Conservation (phyloP, 2,888 invertebrate genomes). For the Drosophila dives region DNA sequence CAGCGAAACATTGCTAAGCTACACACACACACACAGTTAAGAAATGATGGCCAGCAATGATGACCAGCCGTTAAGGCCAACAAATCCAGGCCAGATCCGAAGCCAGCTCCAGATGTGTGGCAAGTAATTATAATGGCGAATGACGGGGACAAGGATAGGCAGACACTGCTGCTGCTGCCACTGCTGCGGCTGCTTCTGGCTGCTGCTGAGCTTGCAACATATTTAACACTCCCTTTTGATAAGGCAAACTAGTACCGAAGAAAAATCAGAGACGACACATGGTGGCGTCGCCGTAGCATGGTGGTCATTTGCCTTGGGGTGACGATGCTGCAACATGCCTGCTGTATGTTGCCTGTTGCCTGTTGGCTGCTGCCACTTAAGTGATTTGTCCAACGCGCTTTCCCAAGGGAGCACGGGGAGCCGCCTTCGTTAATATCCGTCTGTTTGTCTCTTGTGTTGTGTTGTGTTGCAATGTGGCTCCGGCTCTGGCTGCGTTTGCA, state of each 20-base stretch:
- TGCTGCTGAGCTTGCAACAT: conserved; percentile 64
- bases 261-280: conserved; percentile 56
- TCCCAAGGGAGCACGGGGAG: conserved; percentile 45
- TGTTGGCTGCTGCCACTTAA: conserved; percentile 65
- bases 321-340: conserved; percentile 47
- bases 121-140: conserved; percentile 48
- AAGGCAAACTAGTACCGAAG: conserved; percentile 56
- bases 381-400: conserved; percentile 73
- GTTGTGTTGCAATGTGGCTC: conserved; percentile 36
- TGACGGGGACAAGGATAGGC: conserved; percentile 19
- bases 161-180: conserved; percentile 12
- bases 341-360: conserved; percentile 31
- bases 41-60: conserved; percentile 58
- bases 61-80: conserved; percentile 66
- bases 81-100: conserved; percentile 66
- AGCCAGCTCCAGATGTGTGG: conserved; percentile 35
- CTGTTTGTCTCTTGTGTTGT: conserved; percentile 5
- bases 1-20: conserved; percentile 42
- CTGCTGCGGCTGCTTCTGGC: conserved; percentile 5
- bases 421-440: conserved; percentile 70
- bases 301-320: conserved; percentile 78
- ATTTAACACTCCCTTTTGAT: conserved; percentile 78
- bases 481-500: conserved; percentile 53
- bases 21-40: conserved; percentile 31
- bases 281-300: conserved; percentile 59